Conservation (phyloP, 1,140 invertebrate genomes). For the Micrasema longulum region DNA sequence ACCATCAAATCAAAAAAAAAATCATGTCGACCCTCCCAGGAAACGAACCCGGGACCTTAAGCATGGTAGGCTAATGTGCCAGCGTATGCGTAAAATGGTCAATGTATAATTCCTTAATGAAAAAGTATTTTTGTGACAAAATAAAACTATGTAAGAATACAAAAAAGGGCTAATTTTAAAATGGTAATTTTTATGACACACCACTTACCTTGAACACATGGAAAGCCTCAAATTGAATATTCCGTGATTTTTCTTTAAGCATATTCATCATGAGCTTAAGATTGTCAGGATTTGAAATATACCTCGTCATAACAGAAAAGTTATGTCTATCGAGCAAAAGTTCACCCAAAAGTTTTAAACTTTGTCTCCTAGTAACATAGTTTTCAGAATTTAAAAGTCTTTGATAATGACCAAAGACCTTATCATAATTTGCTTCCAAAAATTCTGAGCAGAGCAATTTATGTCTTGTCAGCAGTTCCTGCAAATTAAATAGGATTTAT, state of each 20-base stretch:
- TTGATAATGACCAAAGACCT: constrained; percentile 97
- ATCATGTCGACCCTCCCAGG: no score
- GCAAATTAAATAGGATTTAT: constrained; percentile 58
- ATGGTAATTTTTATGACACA: no score
- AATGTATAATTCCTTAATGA: no score
- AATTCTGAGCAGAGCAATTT: constrained; percentile 98
- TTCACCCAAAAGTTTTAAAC: constrained; percentile 97
- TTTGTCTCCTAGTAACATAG: constrained; percentile 97
- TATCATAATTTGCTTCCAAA: constrained; percentile 98
- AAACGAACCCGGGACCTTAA: no score
- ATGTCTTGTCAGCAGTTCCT: constrained; percentile 98
- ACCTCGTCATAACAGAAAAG: constrained; percentile 98
- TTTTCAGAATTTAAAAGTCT: constrained; percentile 97
- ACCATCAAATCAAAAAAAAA: no score
- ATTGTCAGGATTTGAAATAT: constrained; percentile 99
- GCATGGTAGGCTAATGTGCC: no score
- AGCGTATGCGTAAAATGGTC: no score
- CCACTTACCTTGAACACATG: constrained; percentile 97
- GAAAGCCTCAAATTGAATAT: constrained; percentile 99
- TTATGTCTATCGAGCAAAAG: constrained; percentile 98
- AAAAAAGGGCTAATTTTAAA: no score
- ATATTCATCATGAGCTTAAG: constrained; percentile 99
- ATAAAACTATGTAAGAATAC: no score
- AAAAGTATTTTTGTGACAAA: no score
- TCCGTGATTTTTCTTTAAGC: constrained; percentile 98